phyloP scores from a whole-genome alignment of 2,797 vertebrate genomes.

The Huso huso region DNA sequence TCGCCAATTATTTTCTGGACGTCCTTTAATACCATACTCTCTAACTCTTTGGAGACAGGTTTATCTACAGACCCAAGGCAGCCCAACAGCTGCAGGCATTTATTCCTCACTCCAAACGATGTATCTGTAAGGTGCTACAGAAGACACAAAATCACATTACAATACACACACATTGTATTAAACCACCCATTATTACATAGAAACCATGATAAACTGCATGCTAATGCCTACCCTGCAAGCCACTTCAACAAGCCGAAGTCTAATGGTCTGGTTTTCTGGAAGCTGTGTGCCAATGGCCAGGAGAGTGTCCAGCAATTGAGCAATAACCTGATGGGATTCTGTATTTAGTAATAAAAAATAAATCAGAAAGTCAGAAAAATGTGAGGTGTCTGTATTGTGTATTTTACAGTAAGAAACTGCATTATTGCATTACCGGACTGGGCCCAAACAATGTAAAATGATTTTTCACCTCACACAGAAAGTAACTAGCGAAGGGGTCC shows the following conservation, averaged over 20 bases:
- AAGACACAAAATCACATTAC: background rate
- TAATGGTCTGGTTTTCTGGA: conserved; percentile 64
- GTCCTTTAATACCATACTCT: conserved; percentile 59
- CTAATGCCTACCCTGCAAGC: conserved; percentile 78
- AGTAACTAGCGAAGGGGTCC: too few species aligned
- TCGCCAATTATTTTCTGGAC: conserved; percentile 90
- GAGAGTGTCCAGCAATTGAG: conserved; percentile 85
- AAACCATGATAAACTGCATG: too few species aligned
- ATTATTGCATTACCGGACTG: too few species aligned
- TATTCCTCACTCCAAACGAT: conserved; percentile 88
- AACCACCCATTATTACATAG: too few species aligned
- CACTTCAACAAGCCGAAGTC: conserved; percentile 76
- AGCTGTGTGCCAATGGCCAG: conserved; percentile 83
- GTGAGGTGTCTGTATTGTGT: background rate
- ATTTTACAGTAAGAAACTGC: too few species aligned
- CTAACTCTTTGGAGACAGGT: conserved; percentile 61
- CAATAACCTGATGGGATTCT: conserved; percentile 95
- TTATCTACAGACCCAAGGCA: conserved; percentile 77
- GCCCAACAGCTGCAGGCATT: conserved; percentile 87
- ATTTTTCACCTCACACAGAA: too few species aligned
- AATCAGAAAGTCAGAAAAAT: conserved; percentile 7
- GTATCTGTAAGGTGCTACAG: conserved; percentile 79
- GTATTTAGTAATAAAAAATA: conserved; percentile 20
- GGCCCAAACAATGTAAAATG: too few species aligned
- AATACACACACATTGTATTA: too few species aligned